These are phyloP conservation scores for Prietella phreatophila DNA, from an alignment of 2,113 vertebrate genomes.

Conservation along the genomic window DNA sequence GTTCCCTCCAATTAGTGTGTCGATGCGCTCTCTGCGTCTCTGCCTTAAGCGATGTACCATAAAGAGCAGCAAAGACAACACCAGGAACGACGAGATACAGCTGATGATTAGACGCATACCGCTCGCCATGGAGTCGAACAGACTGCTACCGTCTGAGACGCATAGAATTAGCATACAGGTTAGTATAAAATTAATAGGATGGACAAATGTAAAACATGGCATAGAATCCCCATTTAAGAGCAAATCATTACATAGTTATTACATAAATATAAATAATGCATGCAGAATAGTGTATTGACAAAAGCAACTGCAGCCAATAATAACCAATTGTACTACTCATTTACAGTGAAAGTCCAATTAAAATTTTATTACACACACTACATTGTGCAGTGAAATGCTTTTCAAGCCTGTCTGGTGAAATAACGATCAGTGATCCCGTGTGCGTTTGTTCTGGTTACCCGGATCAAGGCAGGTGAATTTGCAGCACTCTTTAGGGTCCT, in stretches of 20 bases:
- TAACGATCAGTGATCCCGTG: not conserved
- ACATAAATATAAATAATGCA: not conserved
- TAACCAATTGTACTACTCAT: not conserved
- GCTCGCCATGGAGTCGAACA: slow-evolving; percentile 97
- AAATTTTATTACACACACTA: not conserved
- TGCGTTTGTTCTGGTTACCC: slow-evolving; percentile 69
- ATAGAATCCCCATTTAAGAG: not conserved
- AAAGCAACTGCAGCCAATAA: not conserved
- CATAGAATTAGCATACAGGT: not conserved
- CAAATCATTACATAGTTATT: not conserved
- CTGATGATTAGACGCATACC: slow-evolving; percentile 97
- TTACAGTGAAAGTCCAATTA: not conserved
- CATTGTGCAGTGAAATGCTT: no score
- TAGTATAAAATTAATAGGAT: not conserved
- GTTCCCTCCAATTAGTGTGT: slow-evolving; percentile 94
- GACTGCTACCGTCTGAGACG: slow-evolving; percentile 84
- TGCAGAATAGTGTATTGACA: not conserved
- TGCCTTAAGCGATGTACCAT: slow-evolving; percentile 96
- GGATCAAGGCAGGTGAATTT: slow-evolving; percentile 95
- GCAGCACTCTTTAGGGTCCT: slow-evolving; percentile 98
- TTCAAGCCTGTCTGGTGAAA: not conserved
- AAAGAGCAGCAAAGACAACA: slow-evolving; percentile 96
- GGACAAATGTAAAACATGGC: no score
- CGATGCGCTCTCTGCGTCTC: slow-evolving; percentile 90
- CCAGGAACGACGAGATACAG: slow-evolving; percentile 98